phyloP scores from a whole-genome alignment of 1,140 invertebrate species.

The Branchinecta lynchi region DNA sequence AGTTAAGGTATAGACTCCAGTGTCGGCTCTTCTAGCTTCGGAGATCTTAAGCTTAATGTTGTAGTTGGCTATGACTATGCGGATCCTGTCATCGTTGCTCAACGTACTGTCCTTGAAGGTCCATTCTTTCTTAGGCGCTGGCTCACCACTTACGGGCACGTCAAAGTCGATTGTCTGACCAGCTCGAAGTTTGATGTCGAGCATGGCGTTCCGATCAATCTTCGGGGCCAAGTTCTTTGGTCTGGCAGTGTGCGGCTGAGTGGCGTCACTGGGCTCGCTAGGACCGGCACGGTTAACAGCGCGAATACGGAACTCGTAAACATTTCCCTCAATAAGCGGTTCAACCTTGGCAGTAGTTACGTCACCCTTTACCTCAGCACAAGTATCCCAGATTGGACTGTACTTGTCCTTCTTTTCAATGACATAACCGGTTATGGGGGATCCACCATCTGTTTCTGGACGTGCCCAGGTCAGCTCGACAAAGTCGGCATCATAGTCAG shows the following conservation, averaged over 20 bases:
- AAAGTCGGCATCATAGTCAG: constrained; percentile 80
- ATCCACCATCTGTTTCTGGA: constrained; percentile 69
- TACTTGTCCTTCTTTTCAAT: constrained; percentile 93
- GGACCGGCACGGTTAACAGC: constrained; percentile 57
- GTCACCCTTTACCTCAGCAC: constrained; percentile 65
- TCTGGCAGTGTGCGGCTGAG: constrained; percentile 70
- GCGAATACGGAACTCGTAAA: constrained; percentile 82
- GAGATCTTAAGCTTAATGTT: constrained; percentile 69
- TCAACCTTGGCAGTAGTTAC: constrained; percentile 63
- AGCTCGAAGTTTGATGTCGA: constrained; percentile 78
- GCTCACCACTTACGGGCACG: constrained; percentile 84
- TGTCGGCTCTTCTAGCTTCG: constrained; percentile 74
- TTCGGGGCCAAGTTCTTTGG: constrained; percentile 78
- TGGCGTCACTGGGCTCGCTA: constrained; percentile 74
- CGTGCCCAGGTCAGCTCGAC: constrained; percentile 88
- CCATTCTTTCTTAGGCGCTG: constrained; percentile 87
- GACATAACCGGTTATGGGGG: constrained; percentile 76
- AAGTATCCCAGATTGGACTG: constrained; percentile 67
- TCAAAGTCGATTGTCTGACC: constrained; percentile 85
- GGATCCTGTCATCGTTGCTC: constrained; percentile 56
- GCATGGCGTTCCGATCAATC: constrained; percentile 82
- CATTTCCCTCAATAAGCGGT: constrained; percentile 74
- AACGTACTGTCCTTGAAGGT: constrained; percentile 58
- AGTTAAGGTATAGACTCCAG: constrained; percentile 71
- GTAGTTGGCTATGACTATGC: constrained; percentile 68